Evolutionary conservation across 2,113 vertebrate genomes (phyloP).

Genomic region (Cyphomyrus discorhynchus): DNA sequence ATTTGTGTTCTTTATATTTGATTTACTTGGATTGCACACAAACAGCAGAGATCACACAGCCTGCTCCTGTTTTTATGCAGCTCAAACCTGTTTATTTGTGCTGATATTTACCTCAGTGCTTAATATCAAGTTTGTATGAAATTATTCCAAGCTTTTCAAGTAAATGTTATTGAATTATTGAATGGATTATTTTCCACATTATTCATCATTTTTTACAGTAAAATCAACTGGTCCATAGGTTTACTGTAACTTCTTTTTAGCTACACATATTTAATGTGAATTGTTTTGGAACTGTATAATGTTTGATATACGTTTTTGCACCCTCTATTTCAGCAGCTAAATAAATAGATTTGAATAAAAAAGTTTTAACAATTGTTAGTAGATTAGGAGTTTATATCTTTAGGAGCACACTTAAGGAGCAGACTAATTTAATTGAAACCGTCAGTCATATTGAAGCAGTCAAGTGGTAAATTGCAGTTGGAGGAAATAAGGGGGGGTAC

Average conservation of each 20-base stretch:
- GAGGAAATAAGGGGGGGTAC: slow-evolving; percentile 47
- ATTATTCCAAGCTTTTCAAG: neutral
- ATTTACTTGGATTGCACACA: neutral
- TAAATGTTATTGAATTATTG: neutral
- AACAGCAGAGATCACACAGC: neutral
- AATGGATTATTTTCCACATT: neutral
- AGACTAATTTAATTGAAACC: slow-evolving; percentile 38
- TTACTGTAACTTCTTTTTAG: neutral
- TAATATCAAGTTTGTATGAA: neutral
- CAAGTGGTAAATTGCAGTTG: slow-evolving; percentile 53
- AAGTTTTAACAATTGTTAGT: neutral
- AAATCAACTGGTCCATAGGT: neutral
- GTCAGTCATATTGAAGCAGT: slow-evolving; percentile 46
- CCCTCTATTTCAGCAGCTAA: neutral
- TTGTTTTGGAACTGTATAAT: neutral
- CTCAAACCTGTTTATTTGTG: neutral
- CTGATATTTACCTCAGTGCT: neutral
- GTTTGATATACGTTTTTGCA: neutral
- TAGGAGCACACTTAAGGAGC: slow-evolving; percentile 39
- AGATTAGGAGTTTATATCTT: neutral
- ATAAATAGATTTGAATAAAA: neutral
- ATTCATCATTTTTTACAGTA: neutral
- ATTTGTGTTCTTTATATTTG: neutral
- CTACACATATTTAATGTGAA: neutral
- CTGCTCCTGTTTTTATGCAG: neutral